Percentiles rank a stretch among this genome's conserved stretches.
These are phyloP conservation scores for Accipiter fasciatus DNA, from an alignment of 2,797 vertebrate species.

Conservation along the genomic window DNA sequence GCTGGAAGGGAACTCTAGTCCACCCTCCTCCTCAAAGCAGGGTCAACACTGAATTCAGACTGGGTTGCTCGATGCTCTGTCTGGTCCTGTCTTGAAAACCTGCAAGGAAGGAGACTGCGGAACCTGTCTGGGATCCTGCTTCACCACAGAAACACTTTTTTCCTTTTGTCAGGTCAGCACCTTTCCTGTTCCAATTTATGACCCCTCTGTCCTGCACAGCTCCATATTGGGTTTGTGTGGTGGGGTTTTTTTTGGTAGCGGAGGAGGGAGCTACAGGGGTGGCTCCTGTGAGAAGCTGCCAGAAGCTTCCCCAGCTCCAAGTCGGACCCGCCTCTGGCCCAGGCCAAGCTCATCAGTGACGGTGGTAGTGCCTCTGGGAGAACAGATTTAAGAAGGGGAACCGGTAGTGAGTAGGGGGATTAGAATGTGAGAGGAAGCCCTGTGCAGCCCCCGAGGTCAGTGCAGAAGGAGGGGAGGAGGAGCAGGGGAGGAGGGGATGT, in stretches of 20 bases:
- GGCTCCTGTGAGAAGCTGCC: no score
- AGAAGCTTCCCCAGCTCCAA: no score
- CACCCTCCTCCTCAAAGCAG: not conserved
- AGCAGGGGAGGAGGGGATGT: no score
- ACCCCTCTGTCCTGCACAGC: not conserved
- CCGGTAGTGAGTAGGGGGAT: no score
- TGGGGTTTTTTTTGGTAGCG: no score
- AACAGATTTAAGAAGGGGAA: no score
- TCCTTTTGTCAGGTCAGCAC: not conserved
- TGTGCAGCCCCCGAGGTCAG: no score
- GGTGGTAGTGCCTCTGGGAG: no score
- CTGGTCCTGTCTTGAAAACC: not conserved
- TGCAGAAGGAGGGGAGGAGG: no score
- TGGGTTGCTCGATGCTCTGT: not conserved
- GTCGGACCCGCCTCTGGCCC: rapidly evolving
- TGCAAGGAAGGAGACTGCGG: not conserved
- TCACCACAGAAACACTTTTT: not conserved
- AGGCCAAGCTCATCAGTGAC: no score
- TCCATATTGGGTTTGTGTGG: not conserved
- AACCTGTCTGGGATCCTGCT: not conserved
- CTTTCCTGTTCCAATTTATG: not conserved
- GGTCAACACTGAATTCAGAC: not conserved
- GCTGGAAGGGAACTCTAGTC: not conserved
- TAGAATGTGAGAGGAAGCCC: no score
- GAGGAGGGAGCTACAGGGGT: no score